A percentile compares a stretch with the other conserved stretches of the same genome.
These are phyloP conservation scores for Oncorhynchus gorbuscha DNA, from an alignment of 2,113 vertebrate genomes.

Conservation along the genomic window DNA sequence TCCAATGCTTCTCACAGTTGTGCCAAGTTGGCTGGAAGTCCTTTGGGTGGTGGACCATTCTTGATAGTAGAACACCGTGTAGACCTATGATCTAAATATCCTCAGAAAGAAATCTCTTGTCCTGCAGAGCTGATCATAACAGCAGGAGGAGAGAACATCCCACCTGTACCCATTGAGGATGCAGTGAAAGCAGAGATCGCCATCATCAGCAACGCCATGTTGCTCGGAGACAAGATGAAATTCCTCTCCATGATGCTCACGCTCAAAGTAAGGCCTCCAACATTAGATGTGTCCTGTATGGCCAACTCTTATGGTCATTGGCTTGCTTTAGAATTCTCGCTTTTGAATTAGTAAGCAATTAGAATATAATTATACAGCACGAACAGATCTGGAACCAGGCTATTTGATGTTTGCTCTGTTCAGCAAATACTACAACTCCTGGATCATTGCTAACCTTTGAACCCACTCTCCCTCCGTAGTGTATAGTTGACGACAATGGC, in stretches of 20 bases:
- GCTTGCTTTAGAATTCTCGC: too few species aligned
- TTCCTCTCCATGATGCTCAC: slow-evolving; percentile 80
- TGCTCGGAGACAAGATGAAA: slow-evolving; percentile 78
- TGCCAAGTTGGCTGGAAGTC: too few species aligned
- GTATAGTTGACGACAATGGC: slow-evolving; percentile 62
- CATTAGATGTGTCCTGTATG: neutral
- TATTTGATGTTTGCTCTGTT: too few species aligned
- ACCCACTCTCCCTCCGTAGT: slow-evolving; percentile 47
- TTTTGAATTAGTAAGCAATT: too few species aligned
- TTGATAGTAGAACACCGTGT: too few species aligned
- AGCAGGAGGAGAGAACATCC: slow-evolving; percentile 78
- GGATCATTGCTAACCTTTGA: neutral
- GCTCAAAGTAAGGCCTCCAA: slow-evolving; percentile 66
- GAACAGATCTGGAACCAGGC: too few species aligned
- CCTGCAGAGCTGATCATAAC: slow-evolving; percentile 78
- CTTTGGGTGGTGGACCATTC: too few species aligned
- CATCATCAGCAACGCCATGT: slow-evolving; percentile 76
- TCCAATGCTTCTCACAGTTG: too few species aligned
- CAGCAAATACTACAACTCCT: too few species aligned
- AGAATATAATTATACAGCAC: too few species aligned
- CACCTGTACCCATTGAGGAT: slow-evolving; percentile 76
- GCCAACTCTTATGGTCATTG: neutral
- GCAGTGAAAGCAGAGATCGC: slow-evolving; percentile 66
- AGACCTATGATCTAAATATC: too few species aligned
- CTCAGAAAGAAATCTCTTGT: neutral